Percentiles rank a stretch among this genome's conserved stretches.
phyloP scores from a whole-genome alignment of 2,888 invertebrate genomes.

The Caenorhabditis zanzibari region DNA sequence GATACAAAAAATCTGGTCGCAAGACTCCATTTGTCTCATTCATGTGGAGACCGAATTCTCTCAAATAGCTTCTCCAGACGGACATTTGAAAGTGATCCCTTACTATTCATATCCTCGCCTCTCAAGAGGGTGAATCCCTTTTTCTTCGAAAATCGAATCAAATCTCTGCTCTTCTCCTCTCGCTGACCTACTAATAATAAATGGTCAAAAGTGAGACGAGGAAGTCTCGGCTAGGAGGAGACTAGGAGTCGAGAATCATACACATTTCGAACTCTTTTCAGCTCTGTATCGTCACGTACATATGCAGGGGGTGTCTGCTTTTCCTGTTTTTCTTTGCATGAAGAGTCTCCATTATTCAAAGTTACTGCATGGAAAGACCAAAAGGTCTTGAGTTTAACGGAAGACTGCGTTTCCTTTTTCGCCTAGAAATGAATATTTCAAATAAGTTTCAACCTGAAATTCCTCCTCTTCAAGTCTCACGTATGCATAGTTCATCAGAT shows the following conservation, averaged over 20 bases:
- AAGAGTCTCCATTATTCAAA: slow-evolving; percentile 39
- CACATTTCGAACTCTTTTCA: slow-evolving; percentile 26
- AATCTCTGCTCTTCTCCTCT: slow-evolving; percentile 18
- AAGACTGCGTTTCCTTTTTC: slow-evolving; percentile 21
- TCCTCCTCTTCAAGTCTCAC: slow-evolving; percentile 25
- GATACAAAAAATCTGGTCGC: slow-evolving; percentile 9
- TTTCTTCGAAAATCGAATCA: slow-evolving; percentile 46
- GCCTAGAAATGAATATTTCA: slow-evolving; percentile 35
- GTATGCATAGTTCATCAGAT: slow-evolving; percentile 49
- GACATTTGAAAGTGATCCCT: slow-evolving; percentile 3
- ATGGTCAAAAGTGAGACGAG: slow-evolving; percentile 42
- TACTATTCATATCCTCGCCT: background rate
- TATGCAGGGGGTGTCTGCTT: slow-evolving; percentile 9
- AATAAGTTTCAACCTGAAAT: slow-evolving; percentile 20
- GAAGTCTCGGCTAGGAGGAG: slow-evolving; percentile 16
- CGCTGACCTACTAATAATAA: slow-evolving; percentile 50
- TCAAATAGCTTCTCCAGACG: background rate
- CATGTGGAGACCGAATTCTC: background rate
- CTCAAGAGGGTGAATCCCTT: slow-evolving; percentile 9
- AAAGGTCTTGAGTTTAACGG: slow-evolving; percentile 29
- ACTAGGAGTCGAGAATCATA: slow-evolving; percentile 11
- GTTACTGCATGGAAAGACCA: slow-evolving; percentile 22
- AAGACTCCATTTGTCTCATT: background rate
- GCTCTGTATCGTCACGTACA: slow-evolving; percentile 13
- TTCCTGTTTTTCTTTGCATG: slow-evolving; percentile 50